phyloP scores from a whole-genome alignment of 2,888 invertebrate genomes.

The Keiferia lycopersicella region DNA sequence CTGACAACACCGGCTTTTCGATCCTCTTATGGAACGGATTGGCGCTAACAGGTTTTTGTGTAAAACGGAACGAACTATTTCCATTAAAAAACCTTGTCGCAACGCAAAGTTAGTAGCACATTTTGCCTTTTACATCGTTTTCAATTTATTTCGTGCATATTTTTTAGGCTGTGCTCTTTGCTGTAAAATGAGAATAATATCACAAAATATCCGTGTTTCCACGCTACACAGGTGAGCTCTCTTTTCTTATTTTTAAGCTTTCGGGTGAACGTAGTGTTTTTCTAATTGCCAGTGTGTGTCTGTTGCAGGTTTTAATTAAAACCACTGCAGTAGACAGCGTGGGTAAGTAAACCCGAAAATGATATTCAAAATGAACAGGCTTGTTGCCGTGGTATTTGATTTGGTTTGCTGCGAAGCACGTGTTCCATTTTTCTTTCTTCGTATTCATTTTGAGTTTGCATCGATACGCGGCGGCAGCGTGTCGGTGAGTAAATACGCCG shows the following conservation, averaged over 20 bases:
- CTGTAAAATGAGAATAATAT: background rate
- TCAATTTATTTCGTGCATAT: slow-evolving; percentile 6
- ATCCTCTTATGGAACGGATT: slow-evolving; percentile 9
- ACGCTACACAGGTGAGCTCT: background rate
- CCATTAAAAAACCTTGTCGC: slow-evolving; percentile 4
- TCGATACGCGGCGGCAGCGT: slow-evolving; percentile 51
- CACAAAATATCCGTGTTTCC: slow-evolving; percentile 1
- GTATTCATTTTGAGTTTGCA: slow-evolving; percentile 43
- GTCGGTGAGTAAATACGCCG: slow-evolving; percentile 66
- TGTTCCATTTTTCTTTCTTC: slow-evolving; percentile 35
- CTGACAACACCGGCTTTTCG: background rate
- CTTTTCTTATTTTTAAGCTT: slow-evolving; percentile 3
- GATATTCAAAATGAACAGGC: slow-evolving; percentile 1
- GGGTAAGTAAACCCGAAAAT: background rate
- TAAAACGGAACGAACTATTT: slow-evolving; percentile 8
- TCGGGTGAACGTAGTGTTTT: slow-evolving; percentile 1
- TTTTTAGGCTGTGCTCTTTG: slow-evolving; percentile 1
- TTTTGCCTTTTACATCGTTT: slow-evolving; percentile 8
- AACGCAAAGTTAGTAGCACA: slow-evolving; percentile 5
- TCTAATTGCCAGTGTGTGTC: background rate
- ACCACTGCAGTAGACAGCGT: background rate
- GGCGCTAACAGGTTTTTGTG: slow-evolving; percentile 9
- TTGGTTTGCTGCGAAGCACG: slow-evolving; percentile 20
- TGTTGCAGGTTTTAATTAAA: slow-evolving; percentile 7
- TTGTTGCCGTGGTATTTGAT: slow-evolving; percentile 22